Percentiles rank a stretch among this genome's conserved stretches.
Evolutionary conservation across 2,888 invertebrate genomes (phyloP).

Genomic region (Dastarcus helophoroides): DNA sequence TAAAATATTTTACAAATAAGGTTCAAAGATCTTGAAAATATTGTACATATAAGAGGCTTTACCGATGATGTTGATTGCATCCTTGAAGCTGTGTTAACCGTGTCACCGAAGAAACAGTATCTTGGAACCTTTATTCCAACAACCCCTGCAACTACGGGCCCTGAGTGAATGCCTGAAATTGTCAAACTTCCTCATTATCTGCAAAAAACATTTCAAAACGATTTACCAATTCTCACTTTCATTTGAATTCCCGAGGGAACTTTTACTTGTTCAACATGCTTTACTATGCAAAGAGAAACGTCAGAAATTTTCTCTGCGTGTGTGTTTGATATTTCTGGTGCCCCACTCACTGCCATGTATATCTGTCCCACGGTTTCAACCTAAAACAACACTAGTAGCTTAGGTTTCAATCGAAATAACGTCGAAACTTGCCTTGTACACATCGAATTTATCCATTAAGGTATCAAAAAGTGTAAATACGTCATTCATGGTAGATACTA

Average conservation of each 20-base stretch:
- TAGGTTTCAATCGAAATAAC: background rate
- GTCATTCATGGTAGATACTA: slow-evolving; percentile 74
- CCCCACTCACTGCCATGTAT: slow-evolving; percentile 87
- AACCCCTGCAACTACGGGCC: slow-evolving; percentile 77
- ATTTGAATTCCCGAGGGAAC: slow-evolving; percentile 47
- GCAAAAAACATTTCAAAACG: background rate
- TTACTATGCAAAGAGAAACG: slow-evolving; percentile 63
- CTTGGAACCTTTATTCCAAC: slow-evolving; percentile 72
- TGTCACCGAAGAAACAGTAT: slow-evolving; percentile 81
- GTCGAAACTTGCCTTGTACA: slow-evolving; percentile 84
- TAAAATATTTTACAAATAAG: too few species aligned
- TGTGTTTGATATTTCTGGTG: slow-evolving; percentile 60
- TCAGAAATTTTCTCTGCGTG: slow-evolving; percentile 72
- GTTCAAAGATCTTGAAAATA: too few species aligned
- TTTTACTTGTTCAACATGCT: slow-evolving; percentile 54
- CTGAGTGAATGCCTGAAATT: slow-evolving; percentile 63
- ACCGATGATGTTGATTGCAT: slow-evolving; percentile 65
- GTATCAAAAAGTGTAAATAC: slow-evolving; percentile 78
- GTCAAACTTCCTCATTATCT: background rate
- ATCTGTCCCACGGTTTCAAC: slow-evolving; percentile 89
- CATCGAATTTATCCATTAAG: slow-evolving; percentile 70
- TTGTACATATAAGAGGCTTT: too few species aligned
- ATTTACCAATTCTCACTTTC: slow-evolving; percentile 51
- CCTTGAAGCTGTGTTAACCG: slow-evolving; percentile 79
- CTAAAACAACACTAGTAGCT: slow-evolving; percentile 40